These are phyloP conservation scores for Menidia beryllina DNA, from an alignment of 2,113 vertebrate species.

Conservation along the genomic window DNA sequence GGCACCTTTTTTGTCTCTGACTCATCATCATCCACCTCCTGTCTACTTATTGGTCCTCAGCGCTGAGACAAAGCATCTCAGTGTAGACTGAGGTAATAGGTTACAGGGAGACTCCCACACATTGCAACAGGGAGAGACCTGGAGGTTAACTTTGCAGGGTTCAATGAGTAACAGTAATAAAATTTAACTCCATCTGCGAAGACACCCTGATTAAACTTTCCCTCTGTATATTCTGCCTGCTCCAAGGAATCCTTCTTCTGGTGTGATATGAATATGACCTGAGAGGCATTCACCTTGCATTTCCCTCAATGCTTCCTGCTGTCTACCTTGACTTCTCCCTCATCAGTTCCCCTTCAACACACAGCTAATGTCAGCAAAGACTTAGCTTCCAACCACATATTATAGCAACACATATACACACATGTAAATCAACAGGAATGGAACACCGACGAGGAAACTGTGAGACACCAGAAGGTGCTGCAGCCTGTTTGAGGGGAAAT, in stretches of 20 bases:
- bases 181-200: slow-evolving; percentile 27
- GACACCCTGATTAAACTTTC: slow-evolving; percentile 8
- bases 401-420: slow-evolving; percentile 6
- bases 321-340: slow-evolving; percentile 33
- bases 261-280: slow-evolving; percentile 61
- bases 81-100: slow-evolving; percentile 60
- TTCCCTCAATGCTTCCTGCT: slow-evolving; percentile 13
- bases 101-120: slow-evolving; percentile 63
- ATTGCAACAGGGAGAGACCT: slow-evolving; percentile 35
- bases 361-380: slow-evolving; percentile 48
- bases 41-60: slow-evolving; percentile 18
- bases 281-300: slow-evolving; percentile 64
- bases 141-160: slow-evolving; percentile 47
- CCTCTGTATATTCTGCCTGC: slow-evolving; percentile 28
- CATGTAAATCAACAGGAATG: slow-evolving; percentile 14
- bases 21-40: slow-evolving; percentile 63
- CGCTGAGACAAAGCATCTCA: slow-evolving; percentile 28
- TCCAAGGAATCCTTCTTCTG: slow-evolving; percentile 38
- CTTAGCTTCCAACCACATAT: slow-evolving; percentile 61
- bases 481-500: slow-evolving; percentile 59
- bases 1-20: slow-evolving; percentile 48
- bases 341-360: background rate
- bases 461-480: slow-evolving; percentile 56
- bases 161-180: slow-evolving; percentile 13
- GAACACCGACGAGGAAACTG: slow-evolving; percentile 32